Conservation (phyloP, 2,113 vertebrate genomes). For the Notechis scutatus region DNA sequence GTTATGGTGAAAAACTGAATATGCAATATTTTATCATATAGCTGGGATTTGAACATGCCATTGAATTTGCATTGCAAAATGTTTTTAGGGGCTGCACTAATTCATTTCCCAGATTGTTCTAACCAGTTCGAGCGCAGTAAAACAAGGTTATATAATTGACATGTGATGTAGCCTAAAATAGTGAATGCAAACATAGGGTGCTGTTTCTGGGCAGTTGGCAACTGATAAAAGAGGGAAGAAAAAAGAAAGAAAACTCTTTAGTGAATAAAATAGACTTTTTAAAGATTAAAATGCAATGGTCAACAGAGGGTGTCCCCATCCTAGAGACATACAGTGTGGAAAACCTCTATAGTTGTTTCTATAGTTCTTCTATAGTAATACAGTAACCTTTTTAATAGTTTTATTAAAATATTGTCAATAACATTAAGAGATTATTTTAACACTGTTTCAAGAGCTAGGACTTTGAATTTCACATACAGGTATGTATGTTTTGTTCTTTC, state of each 20-base stretch:
- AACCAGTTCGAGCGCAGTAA: conserved; percentile 80
- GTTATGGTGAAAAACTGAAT: conserved; percentile 40
- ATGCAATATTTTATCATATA: conserved; percentile 5
- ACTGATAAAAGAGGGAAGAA: conserved; percentile 55
- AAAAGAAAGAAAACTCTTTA: conserved; percentile 35
- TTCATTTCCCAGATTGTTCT: conserved; percentile 77
- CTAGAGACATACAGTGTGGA: background rate
- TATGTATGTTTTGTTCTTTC: conserved; percentile 21
- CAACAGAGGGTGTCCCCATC: background rate
- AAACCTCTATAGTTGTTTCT: background rate
- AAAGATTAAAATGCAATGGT: conserved; percentile 48
- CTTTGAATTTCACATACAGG: background rate
- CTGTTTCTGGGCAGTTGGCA: conserved; percentile 77
- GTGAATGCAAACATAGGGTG: conserved; percentile 78
- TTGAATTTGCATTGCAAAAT: conserved; percentile 45
- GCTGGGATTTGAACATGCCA: background rate
- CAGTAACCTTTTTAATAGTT: background rate
- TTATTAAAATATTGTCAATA: background rate
- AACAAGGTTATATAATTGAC: conserved; percentile 82
- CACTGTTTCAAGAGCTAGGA: background rate
- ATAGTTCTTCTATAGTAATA: no score
- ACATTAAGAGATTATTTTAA: background rate
- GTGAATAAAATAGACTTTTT: conserved; percentile 61
- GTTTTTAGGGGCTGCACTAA: conserved; percentile 64
- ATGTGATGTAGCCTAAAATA: conserved; percentile 81